Evolutionary conservation across 2,888 invertebrate genomes (phyloP).

Genomic region (Eupithecia pulchellata): DNA sequence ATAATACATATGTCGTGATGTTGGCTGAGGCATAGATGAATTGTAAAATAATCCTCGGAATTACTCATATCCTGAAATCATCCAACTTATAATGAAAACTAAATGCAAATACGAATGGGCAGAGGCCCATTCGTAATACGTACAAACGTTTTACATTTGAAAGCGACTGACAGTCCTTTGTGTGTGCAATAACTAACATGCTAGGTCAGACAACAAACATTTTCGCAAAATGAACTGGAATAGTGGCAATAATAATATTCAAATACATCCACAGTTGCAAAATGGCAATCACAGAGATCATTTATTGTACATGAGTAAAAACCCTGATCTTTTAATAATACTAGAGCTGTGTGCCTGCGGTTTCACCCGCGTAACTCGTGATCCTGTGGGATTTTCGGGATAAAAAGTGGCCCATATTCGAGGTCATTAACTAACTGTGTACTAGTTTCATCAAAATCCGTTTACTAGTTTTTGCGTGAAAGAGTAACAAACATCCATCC

Average conservation of each 20-base stretch:
- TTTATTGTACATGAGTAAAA: too few species aligned
- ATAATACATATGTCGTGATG: too few species aligned
- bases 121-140: not conserved
- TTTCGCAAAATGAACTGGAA: not conserved
- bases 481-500: too few species aligned
- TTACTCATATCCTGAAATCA: not conserved
- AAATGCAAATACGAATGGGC: not conserved
- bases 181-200: conserved; percentile 7
- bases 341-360: too few species aligned
- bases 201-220: not conserved
- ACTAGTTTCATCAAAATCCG: too few species aligned
- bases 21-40: not conserved
- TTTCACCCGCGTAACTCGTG: too few species aligned
- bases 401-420: too few species aligned
- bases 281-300: not conserved
- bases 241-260: not conserved
- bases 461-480: too few species aligned
- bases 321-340: too few species aligned
- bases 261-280: too few species aligned
- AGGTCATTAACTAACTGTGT: too few species aligned
- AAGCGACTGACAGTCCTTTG: conserved; percentile 34
- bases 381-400: too few species aligned
- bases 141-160: conserved; percentile 34
- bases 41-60: not conserved
- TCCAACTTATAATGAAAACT: not conserved